phyloP scores from a whole-genome alignment of 2,888 invertebrate species.

The Gymnoscelis rufifasciata region DNA sequence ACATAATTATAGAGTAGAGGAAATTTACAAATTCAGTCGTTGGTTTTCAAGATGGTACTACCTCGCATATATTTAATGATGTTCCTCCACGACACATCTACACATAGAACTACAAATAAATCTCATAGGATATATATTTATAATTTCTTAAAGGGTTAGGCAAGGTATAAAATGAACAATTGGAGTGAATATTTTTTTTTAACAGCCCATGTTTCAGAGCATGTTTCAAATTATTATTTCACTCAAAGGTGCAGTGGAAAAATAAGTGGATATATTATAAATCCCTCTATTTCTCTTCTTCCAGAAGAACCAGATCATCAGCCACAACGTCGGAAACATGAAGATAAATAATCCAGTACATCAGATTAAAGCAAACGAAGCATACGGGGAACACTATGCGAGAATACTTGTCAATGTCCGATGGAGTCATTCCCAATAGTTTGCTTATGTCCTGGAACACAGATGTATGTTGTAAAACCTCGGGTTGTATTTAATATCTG shows the following conservation, averaged over 20 bases:
- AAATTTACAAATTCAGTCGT: conserved; percentile 4
- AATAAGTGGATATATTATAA: conserved; percentile 57
- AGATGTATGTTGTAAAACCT: background rate
- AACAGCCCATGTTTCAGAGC: no score
- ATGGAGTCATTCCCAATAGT: conserved; percentile 94
- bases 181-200: no score
- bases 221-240: conserved; percentile 68
- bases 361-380: conserved; percentile 98
- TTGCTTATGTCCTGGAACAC: conserved; percentile 89
- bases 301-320: conserved; percentile 93
- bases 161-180: no score
- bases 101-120: background rate
- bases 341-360: conserved; percentile 98
- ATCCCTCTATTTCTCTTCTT: conserved; percentile 79
- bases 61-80: background rate
- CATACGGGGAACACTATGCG: conserved; percentile 98
- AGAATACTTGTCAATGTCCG: conserved; percentile 99
- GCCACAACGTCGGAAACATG: conserved; percentile 97
- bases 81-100: background rate
- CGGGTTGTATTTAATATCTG: no score
- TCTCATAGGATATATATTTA: background rate
- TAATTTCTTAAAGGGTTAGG: background rate
- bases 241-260: conserved; percentile 39
- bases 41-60: background rate
- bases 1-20: background rate